Evolutionary conservation across 2,113 vertebrate species (phyloP).

Genomic region (Stegostoma tigrinum): DNA sequence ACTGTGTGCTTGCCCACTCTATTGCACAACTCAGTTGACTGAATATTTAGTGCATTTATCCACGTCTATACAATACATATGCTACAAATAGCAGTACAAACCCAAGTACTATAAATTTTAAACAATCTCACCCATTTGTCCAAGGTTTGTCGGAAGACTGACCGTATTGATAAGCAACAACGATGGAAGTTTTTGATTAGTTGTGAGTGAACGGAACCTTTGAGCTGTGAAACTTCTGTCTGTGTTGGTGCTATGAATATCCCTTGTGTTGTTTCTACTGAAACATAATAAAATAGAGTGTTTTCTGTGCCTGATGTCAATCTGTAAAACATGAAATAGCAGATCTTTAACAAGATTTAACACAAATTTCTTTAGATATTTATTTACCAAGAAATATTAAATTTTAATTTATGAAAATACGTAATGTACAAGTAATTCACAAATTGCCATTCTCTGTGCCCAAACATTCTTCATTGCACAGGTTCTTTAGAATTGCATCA

Average conservation of each 20-base stretch:
- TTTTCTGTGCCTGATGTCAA: conserved; percentile 84
- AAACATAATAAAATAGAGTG: conserved; percentile 88
- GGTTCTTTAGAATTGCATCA: not conserved
- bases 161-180: conserved; percentile 87
- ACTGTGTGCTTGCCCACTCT: not conserved
- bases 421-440: not conserved
- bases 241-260: conserved; percentile 90
- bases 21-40: not conserved
- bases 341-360: not conserved
- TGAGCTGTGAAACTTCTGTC: conserved; percentile 72
- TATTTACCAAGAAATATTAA: not conserved
- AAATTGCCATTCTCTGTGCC: not conserved
- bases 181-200: conserved; percentile 89
- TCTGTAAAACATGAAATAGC: conserved; percentile 49
- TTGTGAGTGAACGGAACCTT: conserved; percentile 78
- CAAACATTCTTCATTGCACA: not conserved
- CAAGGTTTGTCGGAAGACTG: conserved; percentile 74
- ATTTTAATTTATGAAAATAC: conserved; percentile 25
- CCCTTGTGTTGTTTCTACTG: conserved; percentile 82
- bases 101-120: not conserved
- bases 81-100: not conserved
- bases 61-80: not conserved
- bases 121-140: conserved; percentile 59
- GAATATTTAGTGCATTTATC: not conserved
- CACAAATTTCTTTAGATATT: not conserved